These are phyloP conservation scores for Rhinogobius similis DNA, from an alignment of 2,113 vertebrate species.

Conservation along the genomic window DNA sequence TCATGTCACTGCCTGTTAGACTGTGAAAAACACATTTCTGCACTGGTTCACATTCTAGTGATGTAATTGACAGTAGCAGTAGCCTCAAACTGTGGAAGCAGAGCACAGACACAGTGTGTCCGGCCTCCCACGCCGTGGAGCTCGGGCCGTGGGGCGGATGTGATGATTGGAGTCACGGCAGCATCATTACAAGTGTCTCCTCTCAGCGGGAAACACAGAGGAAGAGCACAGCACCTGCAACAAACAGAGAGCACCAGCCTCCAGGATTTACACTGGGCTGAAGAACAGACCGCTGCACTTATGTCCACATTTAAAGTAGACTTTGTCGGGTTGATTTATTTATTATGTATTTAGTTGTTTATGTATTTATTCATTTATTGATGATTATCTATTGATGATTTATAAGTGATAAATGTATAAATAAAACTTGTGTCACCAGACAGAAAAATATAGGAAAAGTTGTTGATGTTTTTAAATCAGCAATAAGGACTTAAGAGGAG, in stretches of 20 bases:
- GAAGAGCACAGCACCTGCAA: neutral
- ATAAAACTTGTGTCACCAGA: too few relatives aligned
- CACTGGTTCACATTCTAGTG: neutral
- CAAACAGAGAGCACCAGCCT: neutral
- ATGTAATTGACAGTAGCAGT: slow-evolving; percentile 22
- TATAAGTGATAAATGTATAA: too few relatives aligned
- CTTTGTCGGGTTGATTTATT: neutral
- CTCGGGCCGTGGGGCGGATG: slow-evolving; percentile 21
- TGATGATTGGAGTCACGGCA: slow-evolving; percentile 37
- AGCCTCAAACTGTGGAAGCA: slow-evolving; percentile 8
- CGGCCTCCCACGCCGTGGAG: slow-evolving; percentile 56
- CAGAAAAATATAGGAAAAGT: too few relatives aligned
- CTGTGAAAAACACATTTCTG: too few relatives aligned
- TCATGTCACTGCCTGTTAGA: too few relatives aligned
- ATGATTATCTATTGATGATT: too few relatives aligned
- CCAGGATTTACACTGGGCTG: neutral
- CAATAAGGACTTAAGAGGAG: too few relatives aligned
- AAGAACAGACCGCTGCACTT: too few relatives aligned
- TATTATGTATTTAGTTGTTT: neutral
- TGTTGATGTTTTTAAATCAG: too few relatives aligned
- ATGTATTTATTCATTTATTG: too few relatives aligned
- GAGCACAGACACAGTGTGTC: too few relatives aligned
- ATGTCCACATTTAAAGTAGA: too few relatives aligned
- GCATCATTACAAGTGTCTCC: slow-evolving; percentile 34
- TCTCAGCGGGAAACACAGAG: slow-evolving; percentile 17